These are phyloP conservation scores for Oscarella lobularis DNA, from an alignment of 37 sponge, comb jelly and placozoan species.

Conservation along the genomic window DNA sequence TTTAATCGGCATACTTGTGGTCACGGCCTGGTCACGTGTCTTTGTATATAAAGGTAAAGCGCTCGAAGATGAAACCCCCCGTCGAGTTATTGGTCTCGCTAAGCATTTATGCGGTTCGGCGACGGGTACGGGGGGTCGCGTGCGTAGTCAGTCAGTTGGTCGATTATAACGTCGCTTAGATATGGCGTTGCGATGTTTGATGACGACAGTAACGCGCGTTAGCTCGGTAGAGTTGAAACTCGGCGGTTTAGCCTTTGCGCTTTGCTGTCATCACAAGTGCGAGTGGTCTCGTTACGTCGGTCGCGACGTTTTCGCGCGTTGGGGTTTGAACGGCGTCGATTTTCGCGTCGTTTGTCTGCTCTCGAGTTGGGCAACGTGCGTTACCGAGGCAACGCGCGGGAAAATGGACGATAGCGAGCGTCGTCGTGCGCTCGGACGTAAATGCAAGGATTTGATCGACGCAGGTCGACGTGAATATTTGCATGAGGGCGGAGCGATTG, in stretches of 20 bases:
- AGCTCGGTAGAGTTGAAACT: not conserved
- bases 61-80: not conserved
- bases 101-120: slow-evolving; percentile 91
- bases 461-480: slow-evolving; percentile 44
- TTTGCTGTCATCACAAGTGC: slow-evolving; percentile 86
- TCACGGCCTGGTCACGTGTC: not conserved
- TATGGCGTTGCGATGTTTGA: slow-evolving; percentile 20
- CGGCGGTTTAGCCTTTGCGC: slow-evolving; percentile 51
- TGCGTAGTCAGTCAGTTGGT: too few species aligned
- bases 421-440: slow-evolving; percentile 65
- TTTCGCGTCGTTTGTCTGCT: slow-evolving; percentile 52
- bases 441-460: slow-evolving; percentile 74
- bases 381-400: not conserved
- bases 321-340: slow-evolving; percentile 50
- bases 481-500: slow-evolving; percentile 28
- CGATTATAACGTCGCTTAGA: slow-evolving; percentile 8
- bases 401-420: too few species aligned
- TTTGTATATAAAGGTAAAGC: too few species aligned
- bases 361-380: slow-evolving; percentile 86
- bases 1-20: not conserved
- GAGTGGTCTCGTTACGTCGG: slow-evolving; percentile 57
- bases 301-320: slow-evolving; percentile 20
- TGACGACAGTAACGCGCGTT: not conserved
- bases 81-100: slow-evolving; percentile 33
- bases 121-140: slow-evolving; percentile 63